phyloP scores from a whole-genome alignment of 2,113 vertebrate species.

The Semicossyphus pulcher region DNA sequence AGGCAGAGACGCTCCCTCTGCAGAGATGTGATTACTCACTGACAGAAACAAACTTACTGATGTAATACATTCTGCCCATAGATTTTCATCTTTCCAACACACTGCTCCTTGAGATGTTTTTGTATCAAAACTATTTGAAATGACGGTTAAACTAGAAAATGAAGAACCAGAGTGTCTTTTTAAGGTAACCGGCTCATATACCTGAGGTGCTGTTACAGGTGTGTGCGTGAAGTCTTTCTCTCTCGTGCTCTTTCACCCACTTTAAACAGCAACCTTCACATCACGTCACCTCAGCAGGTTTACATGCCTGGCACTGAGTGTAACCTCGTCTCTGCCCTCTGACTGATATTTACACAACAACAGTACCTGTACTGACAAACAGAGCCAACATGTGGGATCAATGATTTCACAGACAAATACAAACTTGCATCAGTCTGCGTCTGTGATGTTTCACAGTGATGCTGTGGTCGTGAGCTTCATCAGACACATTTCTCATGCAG shows the following conservation, averaged over 20 bases:
- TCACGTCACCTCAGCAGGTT: slow-evolving; percentile 24
- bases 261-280: background rate
- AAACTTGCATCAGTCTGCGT: slow-evolving; percentile 20
- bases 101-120: too few species aligned
- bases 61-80: too few species aligned
- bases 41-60: too few species aligned
- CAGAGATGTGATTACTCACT: too few species aligned
- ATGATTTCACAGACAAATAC: too few species aligned
- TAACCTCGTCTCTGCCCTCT: slow-evolving; percentile 34
- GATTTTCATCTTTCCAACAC: too few species aligned
- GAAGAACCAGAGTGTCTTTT: background rate
- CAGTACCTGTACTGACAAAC: background rate
- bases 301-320: slow-evolving; percentile 32
- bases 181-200: background rate
- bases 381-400: too few species aligned
- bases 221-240: background rate
- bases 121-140: background rate
- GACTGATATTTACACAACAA: slow-evolving; percentile 18
- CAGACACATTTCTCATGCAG: too few species aligned
- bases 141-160: background rate
- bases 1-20: too few species aligned
- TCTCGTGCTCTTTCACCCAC: slow-evolving; percentile 26
- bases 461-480: too few species aligned
- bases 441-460: background rate
- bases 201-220: too few species aligned